phyloP scores from a whole-genome alignment of 2,113 vertebrate species.

The Platichthys flesus region DNA sequence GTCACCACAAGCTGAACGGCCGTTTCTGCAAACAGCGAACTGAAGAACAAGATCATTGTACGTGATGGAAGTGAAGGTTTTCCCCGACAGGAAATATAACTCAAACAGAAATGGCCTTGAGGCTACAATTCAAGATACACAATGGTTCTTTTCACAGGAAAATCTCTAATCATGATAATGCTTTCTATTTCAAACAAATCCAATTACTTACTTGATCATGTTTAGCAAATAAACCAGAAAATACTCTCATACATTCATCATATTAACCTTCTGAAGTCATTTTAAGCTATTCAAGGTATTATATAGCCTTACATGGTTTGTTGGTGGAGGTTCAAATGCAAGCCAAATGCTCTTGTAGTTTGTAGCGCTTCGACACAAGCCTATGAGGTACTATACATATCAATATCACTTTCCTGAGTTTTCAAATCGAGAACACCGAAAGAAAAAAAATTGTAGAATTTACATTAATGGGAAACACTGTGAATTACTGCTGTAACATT shows the following conservation, averaged over 20 bases:
- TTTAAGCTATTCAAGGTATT: conserved; percentile 90
- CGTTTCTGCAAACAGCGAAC: conserved; percentile 41
- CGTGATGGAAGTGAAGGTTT: conserved; percentile 45
- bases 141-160: conserved; percentile 53
- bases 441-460: conserved; percentile 49
- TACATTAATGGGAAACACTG: conserved; percentile 90
- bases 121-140: conserved; percentile 53
- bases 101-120: conserved; percentile 35
- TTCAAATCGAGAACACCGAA: conserved; percentile 64
- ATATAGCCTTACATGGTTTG: conserved; percentile 87
- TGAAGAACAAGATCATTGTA: conserved; percentile 42
- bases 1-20: conserved; percentile 47
- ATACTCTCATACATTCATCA: conserved; percentile 94
- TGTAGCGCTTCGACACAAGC: conserved; percentile 94
- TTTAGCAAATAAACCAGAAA: too few species aligned
- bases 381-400: conserved; percentile 98
- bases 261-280: conserved; percentile 89
- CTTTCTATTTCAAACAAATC: conserved; percentile 52
- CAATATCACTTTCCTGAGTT: conserved; percentile 99
- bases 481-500: conserved; percentile 49
- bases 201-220: neutral
- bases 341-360: conserved; percentile 91
- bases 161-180: conserved; percentile 54
- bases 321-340: conserved; percentile 91
- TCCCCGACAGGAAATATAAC: conserved; percentile 36